Conservation (phyloP, 2,888 invertebrate species). For the Podotricha telesiphe region DNA sequence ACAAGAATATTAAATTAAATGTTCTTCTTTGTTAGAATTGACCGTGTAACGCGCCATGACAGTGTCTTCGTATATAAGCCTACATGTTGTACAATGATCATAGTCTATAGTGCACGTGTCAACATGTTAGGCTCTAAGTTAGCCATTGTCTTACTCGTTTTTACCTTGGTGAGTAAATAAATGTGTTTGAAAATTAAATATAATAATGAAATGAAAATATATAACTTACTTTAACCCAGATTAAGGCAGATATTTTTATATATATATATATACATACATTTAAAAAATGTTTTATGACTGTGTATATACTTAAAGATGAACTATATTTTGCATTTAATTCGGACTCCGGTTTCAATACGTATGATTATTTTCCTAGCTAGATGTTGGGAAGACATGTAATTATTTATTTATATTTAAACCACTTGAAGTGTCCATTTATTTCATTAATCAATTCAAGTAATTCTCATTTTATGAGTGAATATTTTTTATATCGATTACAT, state of each 20-base stretch:
- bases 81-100: constrained; percentile 13
- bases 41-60: constrained; percentile 45
- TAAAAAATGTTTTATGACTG: too few relatives aligned
- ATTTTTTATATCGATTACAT: neutral
- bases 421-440: too few relatives aligned
- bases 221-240: too few relatives aligned
- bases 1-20: constrained; percentile 26
- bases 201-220: neutral
- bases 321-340: too few relatives aligned
- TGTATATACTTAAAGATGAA: too few relatives aligned
- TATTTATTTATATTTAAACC: too few relatives aligned
- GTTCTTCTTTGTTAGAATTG: constrained; percentile 28
- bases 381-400: too few relatives aligned
- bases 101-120: constrained; percentile 17
- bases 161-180: constrained; percentile 38
- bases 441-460: too few relatives aligned
- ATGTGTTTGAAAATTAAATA: neutral
- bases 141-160: constrained; percentile 14
- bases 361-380: too few relatives aligned
- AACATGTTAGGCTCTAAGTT: constrained; percentile 42
- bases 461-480: neutral
- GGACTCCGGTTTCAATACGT: too few relatives aligned
- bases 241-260: neutral
- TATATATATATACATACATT: too few relatives aligned
- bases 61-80: constrained; percentile 42